These are phyloP conservation scores for Pavo muticus DNA, from an alignment of 2,113 vertebrate species.

Conservation along the genomic window DNA sequence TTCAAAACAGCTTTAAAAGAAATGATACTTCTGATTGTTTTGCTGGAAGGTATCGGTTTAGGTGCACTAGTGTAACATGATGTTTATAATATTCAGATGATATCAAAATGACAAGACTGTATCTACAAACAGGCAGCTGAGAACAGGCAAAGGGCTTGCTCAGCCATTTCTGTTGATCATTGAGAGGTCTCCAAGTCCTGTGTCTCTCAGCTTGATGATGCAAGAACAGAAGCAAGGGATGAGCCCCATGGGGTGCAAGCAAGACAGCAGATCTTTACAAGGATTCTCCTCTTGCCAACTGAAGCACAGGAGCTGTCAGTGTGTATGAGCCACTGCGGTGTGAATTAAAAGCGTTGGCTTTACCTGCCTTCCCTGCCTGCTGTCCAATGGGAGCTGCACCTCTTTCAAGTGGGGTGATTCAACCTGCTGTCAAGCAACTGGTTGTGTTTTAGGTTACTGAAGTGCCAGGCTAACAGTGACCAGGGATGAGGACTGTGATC, in stretches of 20 bases:
- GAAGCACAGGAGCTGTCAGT: background rate
- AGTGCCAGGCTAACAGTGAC: background rate
- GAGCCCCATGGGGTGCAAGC: background rate
- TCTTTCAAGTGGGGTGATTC: background rate
- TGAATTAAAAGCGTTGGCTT: background rate
- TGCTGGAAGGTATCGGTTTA: background rate
- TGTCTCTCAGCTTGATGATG: background rate
- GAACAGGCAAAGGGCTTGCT: accelerated
- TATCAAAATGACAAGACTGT: background rate
- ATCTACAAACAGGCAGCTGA: background rate
- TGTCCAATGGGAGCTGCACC: background rate
- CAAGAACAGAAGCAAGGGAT: background rate
- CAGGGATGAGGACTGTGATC: background rate
- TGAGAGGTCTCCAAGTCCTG: background rate
- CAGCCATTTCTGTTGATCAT: background rate
- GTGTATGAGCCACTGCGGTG: background rate
- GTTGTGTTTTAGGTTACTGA: background rate
- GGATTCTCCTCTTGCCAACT: background rate
- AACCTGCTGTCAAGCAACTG: background rate
- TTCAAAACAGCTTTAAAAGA: background rate
- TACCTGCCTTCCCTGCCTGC: background rate
- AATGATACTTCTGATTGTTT: background rate
- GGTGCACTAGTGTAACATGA: background rate
- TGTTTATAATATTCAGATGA: background rate
- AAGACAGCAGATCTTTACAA: background rate